phyloP scores from a whole-genome alignment of 2,888 invertebrate species.

The Tenthredo livida region DNA sequence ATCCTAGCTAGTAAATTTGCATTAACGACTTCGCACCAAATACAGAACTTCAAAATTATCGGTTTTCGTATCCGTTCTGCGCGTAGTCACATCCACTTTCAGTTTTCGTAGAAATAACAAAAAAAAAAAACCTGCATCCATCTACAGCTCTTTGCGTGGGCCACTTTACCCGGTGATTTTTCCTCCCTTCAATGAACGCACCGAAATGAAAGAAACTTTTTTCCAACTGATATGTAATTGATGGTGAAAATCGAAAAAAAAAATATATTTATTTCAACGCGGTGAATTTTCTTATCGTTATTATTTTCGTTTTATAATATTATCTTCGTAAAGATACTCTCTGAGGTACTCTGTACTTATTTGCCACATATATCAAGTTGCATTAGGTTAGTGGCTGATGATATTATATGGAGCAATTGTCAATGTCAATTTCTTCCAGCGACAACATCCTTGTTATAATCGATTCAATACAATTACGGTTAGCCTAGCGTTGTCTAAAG shows the following conservation, averaged over 20 bases:
- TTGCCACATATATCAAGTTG: slow-evolving; percentile 20
- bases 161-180: background rate
- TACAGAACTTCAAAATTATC: slow-evolving; percentile 32
- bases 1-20: slow-evolving; percentile 57
- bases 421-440: slow-evolving; percentile 47
- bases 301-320: background rate
- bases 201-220: background rate
- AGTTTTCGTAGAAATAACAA: background rate
- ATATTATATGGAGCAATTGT: slow-evolving; percentile 25
- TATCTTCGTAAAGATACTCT: background rate
- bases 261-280: background rate
- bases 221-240: background rate
- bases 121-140: background rate
- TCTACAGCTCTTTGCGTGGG: background rate
- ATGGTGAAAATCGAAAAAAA: background rate
- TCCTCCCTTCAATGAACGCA: background rate
- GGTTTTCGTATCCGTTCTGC: background rate
- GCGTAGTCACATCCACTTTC: background rate
- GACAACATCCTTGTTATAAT: slow-evolving; percentile 67
- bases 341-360: background rate
- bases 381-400: background rate
- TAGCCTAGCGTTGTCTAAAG: slow-evolving; percentile 72
- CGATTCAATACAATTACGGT: slow-evolving; percentile 73
- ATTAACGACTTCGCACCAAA: slow-evolving; percentile 61
- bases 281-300: background rate